Evolutionary conservation across 1,140 invertebrate genomes (phyloP), one percentile per base, ranked within the genome.

Genomic region (Hylaeus anthracinus): DNA sequence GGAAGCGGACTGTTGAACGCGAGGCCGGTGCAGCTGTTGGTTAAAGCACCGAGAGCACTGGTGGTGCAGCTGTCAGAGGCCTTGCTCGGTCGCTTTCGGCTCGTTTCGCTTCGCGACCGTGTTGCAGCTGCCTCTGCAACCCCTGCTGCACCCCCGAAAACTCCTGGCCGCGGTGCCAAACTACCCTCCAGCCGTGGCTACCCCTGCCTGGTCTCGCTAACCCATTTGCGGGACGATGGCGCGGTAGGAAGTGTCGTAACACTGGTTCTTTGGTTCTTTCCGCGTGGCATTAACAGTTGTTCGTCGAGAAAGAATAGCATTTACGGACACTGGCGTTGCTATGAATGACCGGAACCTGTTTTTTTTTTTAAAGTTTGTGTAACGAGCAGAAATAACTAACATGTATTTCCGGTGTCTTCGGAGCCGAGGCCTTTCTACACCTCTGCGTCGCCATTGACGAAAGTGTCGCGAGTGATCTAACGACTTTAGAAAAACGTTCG

Each of bases 81-180:
- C 87, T 83, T 76, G 81, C 86, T 76, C 61, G 67, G 79, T 55
- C 76, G 73, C 58, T 79, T 81, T 72, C 72, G 71, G 65, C 63
- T 64, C 48, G 56, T 5, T 53, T 82, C 82, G 73, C 58, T 8
- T 45, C 72, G 43, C 37, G 76, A 6, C 64, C 81, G 82, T 65
- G 86, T 90, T 90, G 90, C 90, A 90, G 90, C 90, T 90, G 90
- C 89, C 86, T 81, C 83, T 60, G 70, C 84, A 91, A 91, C 90
- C 90, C 90, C 89, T 86, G 79, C 80, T 84, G 81, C 89, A 90
- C 88, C 90, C 90, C 88, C 87, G 85, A 89, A 90, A 86, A 75
- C 58, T 58, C 66, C 77, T 69, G 63, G 58, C 72, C 39, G 63
- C 55, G 8, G 63, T 69, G 72, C 67, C 6, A 26, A 45, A 41